Evolutionary conservation across 2,113 vertebrate genomes (phyloP), one percentile per base, ranked within the genome.

Genomic region (Thunnus maccoyii): DNA sequence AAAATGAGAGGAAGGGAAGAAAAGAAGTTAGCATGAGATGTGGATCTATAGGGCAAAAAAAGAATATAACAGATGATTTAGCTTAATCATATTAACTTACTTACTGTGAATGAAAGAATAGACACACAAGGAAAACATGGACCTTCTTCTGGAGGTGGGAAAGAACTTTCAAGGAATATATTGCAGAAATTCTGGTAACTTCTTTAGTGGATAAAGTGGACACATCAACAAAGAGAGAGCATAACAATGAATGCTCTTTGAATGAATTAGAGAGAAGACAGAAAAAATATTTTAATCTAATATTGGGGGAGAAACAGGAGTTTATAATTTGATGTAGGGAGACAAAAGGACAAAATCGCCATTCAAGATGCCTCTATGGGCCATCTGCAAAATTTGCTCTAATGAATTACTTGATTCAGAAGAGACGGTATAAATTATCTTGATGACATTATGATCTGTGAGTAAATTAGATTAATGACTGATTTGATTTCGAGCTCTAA

Each of bases 401-500:
- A 10, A 20, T 50, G 32, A 50, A 6, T 20, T 16, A 52, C 47
- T 67, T 17, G 10, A 56, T 55, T 74, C 36, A 44, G 58, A 66
- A 5, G 47, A 47, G 44, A 32, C 36, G 18, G 22, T 50, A 67
- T 8, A 62, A 55, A 72, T 44, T 30, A 50, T 30, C 16, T 65
- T 36, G 36, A 15, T 17, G 11, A 62, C 15, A 76, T 74, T 44
- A 46, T 41, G 20, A 46, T 9, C n/a, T 47, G 11, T 16, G 15
- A 61, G 48, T 41, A 32, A 47, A 55, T 70, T 20, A 30, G 13
- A 76, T 17, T 13, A 7, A 72, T 78, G 62, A 48, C 25, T 66
- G 62, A 55, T 62, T 62, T 64, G 15, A 76, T 87, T 77, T 60
- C 0, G 1, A 44, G 72, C 30, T 80, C 32, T 62, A 46, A 63